phyloP scores from a whole-genome alignment of 2,797 vertebrate species.

The Sandelia bainsii region DNA sequence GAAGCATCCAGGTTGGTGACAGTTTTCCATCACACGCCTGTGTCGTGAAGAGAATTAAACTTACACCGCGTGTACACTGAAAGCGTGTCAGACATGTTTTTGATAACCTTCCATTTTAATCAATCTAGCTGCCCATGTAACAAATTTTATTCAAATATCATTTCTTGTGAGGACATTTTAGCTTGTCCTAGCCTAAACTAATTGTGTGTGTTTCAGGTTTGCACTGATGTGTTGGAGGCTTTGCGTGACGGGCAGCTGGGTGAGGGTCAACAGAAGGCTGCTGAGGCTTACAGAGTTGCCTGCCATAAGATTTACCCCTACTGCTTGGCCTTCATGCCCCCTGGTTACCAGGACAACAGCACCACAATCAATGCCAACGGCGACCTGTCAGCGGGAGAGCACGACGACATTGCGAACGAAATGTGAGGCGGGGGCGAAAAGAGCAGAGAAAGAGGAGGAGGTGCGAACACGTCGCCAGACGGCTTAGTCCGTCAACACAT shows the following conservation, averaged over 20 bases:
- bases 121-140: no score
- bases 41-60: background rate
- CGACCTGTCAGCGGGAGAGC: conserved; percentile 92
- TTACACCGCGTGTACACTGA: no score
- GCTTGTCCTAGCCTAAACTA: background rate
- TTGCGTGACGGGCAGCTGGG: conserved; percentile 91
- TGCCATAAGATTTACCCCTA: conserved; percentile 95
- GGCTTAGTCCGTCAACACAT: conserved; percentile 52
- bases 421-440: conserved; percentile 85
- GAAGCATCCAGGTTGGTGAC: conserved; percentile 89
- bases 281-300: conserved; percentile 88
- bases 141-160: no score
- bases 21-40: background rate
- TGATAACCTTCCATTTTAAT: no score
- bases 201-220: conserved; percentile 83
- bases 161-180: no score
- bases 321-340: conserved; percentile 95
- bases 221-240: conserved; percentile 91
- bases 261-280: conserved; percentile 89
- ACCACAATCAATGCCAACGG: conserved; percentile 93
- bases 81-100: no score
- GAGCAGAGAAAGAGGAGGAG: conserved; percentile 56
- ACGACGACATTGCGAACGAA: conserved; percentile 94
- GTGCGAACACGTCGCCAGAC: conserved; percentile 62
- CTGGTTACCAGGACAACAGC: conserved; percentile 94